Base-by-base conservation (phyloP, 2,888 invertebrate genomes). In the Chromoteleia sp. region DNA sequence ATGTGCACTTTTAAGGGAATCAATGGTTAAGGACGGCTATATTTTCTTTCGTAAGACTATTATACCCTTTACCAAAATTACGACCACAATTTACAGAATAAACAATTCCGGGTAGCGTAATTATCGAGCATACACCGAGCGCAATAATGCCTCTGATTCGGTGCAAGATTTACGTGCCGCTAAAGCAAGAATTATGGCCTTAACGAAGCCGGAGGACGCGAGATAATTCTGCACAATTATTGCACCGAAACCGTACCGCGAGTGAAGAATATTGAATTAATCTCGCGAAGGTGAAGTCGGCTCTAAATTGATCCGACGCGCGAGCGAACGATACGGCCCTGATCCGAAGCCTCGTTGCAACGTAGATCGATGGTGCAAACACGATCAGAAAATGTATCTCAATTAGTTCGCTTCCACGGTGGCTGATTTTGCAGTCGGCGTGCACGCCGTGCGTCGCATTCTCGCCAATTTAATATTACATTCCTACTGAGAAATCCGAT, bases 401-500 rank as follows among this genome's bases (percentile, higher is more conserved):
- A 63, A 77, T 77, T 77, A 77, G 77, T 63, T 39, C n/a, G 70
- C 25, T 68, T 68, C 17, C 59, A 15, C 45, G 17, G 30, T 43
- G 4, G 36, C 52, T 68, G 70, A 77, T 54, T 73, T 59, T 59
- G 25, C 21, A 43, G 39, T 15, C 14, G 15, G 63, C 63, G 59
- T 39, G 41, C 50, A 14, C 36, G 54, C 33, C 61, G 52, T 67
- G 54, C 65, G 25, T 52, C 30, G 54, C 68, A 80, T 80, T 63
- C 78, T 39, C 68, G 54, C 70, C 63, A 63, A 70, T 76, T 81
- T 70, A 36, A 81, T 81, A 71, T 71, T 75, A 59, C 76, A 76
- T 81, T 81, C 76, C 67, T 65, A 12, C 67, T 39, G 81, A 73
- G 75, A 73, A 61, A 81, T 76, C 63, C 67, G 59, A 76, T 76